Conservation (phyloP, 2,113 vertebrate genomes). For the Epinephelus moara region DNA sequence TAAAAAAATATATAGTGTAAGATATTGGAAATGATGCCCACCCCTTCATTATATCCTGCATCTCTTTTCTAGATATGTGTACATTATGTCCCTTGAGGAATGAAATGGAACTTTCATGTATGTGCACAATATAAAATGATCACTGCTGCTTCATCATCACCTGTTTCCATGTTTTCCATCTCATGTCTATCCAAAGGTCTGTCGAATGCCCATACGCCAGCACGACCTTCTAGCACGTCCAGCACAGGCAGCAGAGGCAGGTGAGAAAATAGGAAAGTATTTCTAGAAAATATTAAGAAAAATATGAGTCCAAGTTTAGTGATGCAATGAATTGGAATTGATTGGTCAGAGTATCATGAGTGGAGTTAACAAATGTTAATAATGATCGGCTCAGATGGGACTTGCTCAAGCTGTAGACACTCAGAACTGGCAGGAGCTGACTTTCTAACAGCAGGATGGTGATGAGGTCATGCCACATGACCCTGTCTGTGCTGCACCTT, state of each 20-base stretch:
- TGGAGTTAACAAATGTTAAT: background rate
- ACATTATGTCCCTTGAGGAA: background rate
- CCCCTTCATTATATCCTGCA: background rate
- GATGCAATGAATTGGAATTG: background rate
- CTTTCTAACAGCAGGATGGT: background rate
- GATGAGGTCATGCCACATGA: background rate
- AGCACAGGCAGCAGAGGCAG: conserved; percentile 99
- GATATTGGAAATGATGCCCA: background rate
- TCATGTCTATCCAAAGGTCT: conserved; percentile 85
- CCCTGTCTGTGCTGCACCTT: background rate
- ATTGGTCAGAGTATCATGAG: background rate
- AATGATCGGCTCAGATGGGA: background rate
- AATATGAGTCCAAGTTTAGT: background rate
- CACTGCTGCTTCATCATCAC: background rate
- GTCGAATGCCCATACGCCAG: conserved; percentile 95
- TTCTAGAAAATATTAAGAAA: background rate
- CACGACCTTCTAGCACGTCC: conserved; percentile 96
- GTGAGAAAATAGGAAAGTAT: conserved; percentile 74
- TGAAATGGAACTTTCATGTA: background rate
- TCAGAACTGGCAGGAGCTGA: background rate
- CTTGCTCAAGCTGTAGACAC: background rate
- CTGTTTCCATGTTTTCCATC: background rate
- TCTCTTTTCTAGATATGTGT: background rate
- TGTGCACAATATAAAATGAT: background rate
- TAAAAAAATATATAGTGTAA: background rate